These are phyloP conservation scores for Tauraco erythrolophus DNA, from an alignment of 2,113 vertebrate species.

Conservation along the genomic window DNA sequence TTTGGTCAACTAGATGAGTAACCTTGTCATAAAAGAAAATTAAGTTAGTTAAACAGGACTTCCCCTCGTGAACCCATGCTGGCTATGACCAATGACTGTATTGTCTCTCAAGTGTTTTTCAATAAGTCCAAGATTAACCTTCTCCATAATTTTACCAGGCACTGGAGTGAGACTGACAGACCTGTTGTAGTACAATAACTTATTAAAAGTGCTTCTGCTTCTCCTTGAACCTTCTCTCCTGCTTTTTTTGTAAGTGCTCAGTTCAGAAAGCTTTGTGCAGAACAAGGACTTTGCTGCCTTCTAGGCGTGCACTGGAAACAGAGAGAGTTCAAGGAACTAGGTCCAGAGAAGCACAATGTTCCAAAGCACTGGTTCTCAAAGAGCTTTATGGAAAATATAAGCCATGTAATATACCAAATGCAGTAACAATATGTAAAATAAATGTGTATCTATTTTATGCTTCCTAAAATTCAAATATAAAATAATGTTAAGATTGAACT, in stretches of 20 bases:
- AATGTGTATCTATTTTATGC: not conserved
- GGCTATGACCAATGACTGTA: not conserved
- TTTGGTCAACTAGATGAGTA: not conserved
- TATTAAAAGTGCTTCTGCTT: not conserved
- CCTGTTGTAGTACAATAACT: not conserved
- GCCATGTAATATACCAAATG: not conserved
- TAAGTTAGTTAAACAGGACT: not conserved
- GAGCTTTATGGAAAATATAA: not conserved
- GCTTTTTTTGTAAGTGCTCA: not conserved
- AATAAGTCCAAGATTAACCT: not conserved
- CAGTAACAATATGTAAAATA: not conserved
- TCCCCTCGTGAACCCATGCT: rapidly evolving
- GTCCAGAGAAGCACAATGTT: not conserved
- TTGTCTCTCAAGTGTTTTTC: not conserved
- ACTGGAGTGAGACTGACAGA: not conserved
- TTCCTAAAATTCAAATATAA: not conserved
- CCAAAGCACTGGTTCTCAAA: not conserved
- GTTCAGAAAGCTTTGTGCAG: not conserved
- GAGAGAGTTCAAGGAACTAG: not conserved
- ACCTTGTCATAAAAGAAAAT: not conserved
- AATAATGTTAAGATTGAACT: not conserved
- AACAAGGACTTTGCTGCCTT: not conserved
- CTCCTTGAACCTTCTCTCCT: not conserved
- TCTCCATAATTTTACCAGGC: not conserved
- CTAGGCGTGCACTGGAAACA: not conserved